Evolutionary conservation across 2,888 invertebrate genomes (phyloP).

Genomic region (Tetanocera ferruginea): DNA sequence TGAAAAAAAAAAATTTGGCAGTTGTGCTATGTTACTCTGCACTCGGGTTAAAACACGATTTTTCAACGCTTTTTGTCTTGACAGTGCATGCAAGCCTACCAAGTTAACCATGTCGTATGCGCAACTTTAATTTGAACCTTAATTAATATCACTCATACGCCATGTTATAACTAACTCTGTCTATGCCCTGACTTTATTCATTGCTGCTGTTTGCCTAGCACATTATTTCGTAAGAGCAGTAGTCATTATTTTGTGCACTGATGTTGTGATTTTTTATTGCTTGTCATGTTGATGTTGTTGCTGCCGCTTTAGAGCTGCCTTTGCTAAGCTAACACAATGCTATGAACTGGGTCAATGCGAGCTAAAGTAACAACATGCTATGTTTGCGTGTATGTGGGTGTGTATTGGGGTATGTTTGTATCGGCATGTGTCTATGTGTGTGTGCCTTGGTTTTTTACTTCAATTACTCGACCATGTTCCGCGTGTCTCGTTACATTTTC

Average conservation of each 20-base stretch:
- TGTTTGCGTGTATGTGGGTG: background rate
- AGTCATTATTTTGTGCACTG: background rate
- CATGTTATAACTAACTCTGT: background rate
- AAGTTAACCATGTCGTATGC: background rate
- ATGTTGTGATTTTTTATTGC: background rate
- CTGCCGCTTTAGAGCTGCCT: background rate
- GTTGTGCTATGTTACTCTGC: background rate
- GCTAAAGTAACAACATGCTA: background rate
- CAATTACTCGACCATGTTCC: slow-evolving; percentile 16
- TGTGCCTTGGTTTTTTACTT: background rate
- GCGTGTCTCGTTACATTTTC: slow-evolving; percentile 24
- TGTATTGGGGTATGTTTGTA: background rate
- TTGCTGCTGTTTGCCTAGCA: too few species aligned
- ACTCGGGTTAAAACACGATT: too few species aligned
- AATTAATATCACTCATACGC: slow-evolving; percentile 3
- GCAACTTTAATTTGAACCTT: background rate
- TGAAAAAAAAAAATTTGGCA: background rate
- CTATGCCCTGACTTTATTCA: background rate
- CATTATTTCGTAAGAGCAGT: too few species aligned
- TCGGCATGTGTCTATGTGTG: background rate
- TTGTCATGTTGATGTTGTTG: background rate
- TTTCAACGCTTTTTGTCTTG: background rate
- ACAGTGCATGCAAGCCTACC: background rate
- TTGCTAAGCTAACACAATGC: background rate
- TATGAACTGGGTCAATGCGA: slow-evolving; percentile 29